Conservation (phyloP, 2,888 invertebrate species). For the Drosophila diplacantha region DNA sequence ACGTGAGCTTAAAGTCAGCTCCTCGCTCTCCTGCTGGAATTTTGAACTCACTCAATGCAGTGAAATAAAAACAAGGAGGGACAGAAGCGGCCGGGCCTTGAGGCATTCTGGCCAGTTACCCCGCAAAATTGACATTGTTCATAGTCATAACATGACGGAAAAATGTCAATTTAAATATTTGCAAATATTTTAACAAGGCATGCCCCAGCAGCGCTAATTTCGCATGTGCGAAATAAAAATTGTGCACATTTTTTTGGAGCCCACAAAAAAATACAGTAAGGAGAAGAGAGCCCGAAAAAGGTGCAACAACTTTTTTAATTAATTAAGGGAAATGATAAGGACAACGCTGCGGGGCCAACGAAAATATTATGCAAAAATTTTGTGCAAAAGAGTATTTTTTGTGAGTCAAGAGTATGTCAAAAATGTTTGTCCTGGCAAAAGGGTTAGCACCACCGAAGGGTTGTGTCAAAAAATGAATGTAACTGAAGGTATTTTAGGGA, state of each 20-base stretch:
- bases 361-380: constrained; percentile 38
- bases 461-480: background rate
- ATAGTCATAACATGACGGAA: constrained; percentile 57
- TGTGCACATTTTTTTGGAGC: constrained; percentile 50
- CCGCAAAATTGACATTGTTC: constrained; percentile 65
- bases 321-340: constrained; percentile 46
- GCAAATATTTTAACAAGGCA: constrained; percentile 69
- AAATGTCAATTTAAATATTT: constrained; percentile 76
- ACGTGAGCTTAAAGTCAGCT: constrained; percentile 48
- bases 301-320: constrained; percentile 64
- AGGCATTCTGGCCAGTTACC: constrained; percentile 38
- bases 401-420: constrained; percentile 23
- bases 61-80: background rate
- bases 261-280: constrained; percentile 9
- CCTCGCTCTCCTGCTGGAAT: constrained; percentile 32
- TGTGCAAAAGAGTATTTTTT: constrained; percentile 14
- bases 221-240: constrained; percentile 68
- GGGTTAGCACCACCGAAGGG: background rate
- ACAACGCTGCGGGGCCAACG: constrained; percentile 20
- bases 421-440: constrained; percentile 20
- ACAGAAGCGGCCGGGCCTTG: constrained; percentile 37
- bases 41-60: constrained; percentile 47
- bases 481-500: background rate
- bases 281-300: constrained; percentile 36
- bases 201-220: constrained; percentile 51